Percentiles rank a stretch among this genome's conserved stretches.
Evolutionary conservation across 2,797 vertebrate species (phyloP).

Genomic region (Anabacerthia variegaticeps): DNA sequence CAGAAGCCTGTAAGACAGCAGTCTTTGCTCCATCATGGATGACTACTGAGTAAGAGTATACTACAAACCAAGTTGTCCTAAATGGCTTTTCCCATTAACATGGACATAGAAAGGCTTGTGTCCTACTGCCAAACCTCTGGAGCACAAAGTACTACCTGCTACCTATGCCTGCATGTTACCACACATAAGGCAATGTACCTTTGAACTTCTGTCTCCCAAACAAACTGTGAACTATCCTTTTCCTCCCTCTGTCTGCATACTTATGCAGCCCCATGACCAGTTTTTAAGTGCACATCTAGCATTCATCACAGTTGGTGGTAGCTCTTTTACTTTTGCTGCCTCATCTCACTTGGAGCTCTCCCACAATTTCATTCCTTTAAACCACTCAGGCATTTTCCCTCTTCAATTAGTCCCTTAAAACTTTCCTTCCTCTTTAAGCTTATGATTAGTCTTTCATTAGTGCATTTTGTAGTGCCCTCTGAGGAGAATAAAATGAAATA

Average conservation of each 20-base stretch:
- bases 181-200: neutral
- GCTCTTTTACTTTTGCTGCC: constrained; percentile 31
- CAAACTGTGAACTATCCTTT: neutral
- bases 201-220: neutral
- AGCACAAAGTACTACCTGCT: neutral
- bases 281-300: neutral
- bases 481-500: neutral
- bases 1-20: neutral
- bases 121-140: neutral
- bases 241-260: neutral
- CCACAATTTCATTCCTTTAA: constrained; percentile 38
- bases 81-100: neutral
- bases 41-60: neutral
- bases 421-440: neutral
- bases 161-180: neutral
- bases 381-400: constrained; percentile 4
- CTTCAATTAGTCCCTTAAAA: constrained; percentile 50
- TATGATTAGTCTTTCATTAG: constrained; percentile 23
- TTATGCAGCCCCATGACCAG: neutral
- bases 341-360: constrained; percentile 32
- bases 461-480: neutral
- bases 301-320: neutral
- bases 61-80: neutral
- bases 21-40: neutral
- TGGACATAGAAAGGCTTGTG: neutral